These are phyloP conservation scores for Phrynosoma platyrhinos DNA, from an alignment of 2,113 vertebrate species.

Conservation along the genomic window DNA sequence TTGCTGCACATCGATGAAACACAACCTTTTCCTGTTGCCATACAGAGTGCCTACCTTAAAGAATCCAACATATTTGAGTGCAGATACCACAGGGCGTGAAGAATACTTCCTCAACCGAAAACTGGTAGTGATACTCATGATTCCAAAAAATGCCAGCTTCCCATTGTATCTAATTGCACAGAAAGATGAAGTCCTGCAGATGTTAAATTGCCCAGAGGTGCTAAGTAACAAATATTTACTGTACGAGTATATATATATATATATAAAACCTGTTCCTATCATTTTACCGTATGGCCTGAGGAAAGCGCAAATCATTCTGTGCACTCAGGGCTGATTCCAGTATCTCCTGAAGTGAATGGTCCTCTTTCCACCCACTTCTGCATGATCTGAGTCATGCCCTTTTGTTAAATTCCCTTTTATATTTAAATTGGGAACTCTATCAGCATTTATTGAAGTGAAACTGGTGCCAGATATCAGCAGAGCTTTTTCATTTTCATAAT, in stretches of 20 bases:
- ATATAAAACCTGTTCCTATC: not conserved
- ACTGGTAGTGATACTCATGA: not conserved
- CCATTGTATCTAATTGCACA: constrained; percentile 15
- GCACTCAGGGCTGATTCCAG: not conserved
- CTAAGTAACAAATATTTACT: constrained; percentile 31
- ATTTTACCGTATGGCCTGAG: constrained; percentile 23
- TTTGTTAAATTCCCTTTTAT: constrained; percentile 39
- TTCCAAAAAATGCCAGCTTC: not conserved
- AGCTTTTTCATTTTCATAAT: constrained; percentile 36
- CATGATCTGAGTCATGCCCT: constrained; percentile 11
- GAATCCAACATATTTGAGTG: not conserved
- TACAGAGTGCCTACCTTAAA: not conserved
- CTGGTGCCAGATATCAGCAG: constrained; percentile 21
- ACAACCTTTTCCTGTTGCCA: not conserved
- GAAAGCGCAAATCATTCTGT: constrained; percentile 5
- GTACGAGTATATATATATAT: not conserved
- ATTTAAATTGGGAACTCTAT: constrained; percentile 31
- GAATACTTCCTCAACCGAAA: not conserved
- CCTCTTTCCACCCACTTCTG: not conserved
- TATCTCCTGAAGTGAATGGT: not conserved
- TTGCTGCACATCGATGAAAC: no score
- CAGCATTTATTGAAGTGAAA: constrained; percentile 25
- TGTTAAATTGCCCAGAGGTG: constrained; percentile 4
- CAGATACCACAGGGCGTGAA: not conserved
- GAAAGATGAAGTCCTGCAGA: constrained; percentile 5